phyloP scores from a whole-genome alignment of 2,888 invertebrate species.

The Agonopterix arenella region DNA sequence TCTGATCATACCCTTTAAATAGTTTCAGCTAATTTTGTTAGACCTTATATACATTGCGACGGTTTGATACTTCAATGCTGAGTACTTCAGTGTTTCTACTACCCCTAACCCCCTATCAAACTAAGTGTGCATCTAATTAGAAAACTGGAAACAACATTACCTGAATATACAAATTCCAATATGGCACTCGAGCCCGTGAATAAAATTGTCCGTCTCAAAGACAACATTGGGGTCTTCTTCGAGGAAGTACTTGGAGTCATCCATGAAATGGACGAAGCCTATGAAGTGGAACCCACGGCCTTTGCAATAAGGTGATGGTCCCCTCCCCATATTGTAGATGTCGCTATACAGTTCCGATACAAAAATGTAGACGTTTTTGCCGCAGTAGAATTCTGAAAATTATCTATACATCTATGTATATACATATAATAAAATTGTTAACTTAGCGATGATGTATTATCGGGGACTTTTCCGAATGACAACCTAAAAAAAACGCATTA shows the following conservation, averaged over 20 bases:
- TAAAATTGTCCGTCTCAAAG: slow-evolving; percentile 58
- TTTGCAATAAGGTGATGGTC: slow-evolving; percentile 51
- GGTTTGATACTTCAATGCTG: too few relatives aligned
- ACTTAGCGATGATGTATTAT: too few relatives aligned
- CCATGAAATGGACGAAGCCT: slow-evolving; percentile 59
- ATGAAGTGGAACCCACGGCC: slow-evolving; percentile 57
- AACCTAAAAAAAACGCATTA: too few relatives aligned
- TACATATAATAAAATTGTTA: too few relatives aligned
- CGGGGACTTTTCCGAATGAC: too few relatives aligned
- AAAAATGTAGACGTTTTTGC: slow-evolving; percentile 61
- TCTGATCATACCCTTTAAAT: too few relatives aligned
- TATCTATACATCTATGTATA: too few relatives aligned
- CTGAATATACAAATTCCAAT: slow-evolving; percentile 57
- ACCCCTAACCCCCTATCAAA: too few relatives aligned
- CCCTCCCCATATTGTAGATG: slow-evolving; percentile 59
- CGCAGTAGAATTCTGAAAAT: slow-evolving; percentile 58
- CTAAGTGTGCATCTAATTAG: too few relatives aligned
- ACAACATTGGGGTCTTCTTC: slow-evolving; percentile 57
- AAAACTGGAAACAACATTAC: slow-evolving; percentile 21
- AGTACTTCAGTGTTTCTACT: too few relatives aligned
- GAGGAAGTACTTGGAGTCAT: slow-evolving; percentile 52
- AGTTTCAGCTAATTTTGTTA: too few relatives aligned
- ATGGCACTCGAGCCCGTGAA: slow-evolving; percentile 65
- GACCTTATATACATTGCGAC: too few relatives aligned
- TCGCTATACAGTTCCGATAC: slow-evolving; percentile 62